Conservation (phyloP, 1,140 invertebrate genomes). For the Homarus americanus region DNA sequence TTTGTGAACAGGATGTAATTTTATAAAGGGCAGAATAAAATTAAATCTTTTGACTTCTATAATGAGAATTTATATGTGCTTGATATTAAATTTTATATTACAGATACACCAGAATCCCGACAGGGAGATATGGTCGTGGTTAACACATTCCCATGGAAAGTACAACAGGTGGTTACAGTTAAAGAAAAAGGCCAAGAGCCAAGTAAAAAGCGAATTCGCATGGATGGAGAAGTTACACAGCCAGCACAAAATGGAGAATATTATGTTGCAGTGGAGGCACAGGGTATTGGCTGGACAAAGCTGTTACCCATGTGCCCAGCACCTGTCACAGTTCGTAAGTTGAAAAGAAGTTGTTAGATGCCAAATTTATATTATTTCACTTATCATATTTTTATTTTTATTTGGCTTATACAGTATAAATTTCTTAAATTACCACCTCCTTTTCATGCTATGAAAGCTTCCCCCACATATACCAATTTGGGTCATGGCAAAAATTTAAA, state of each 20-base stretch:
- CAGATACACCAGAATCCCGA: background rate
- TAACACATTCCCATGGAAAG: conserved; percentile 49
- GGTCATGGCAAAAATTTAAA: no score
- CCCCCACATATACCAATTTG: no score
- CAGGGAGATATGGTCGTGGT: conserved; percentile 12
- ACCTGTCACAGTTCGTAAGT: conserved; percentile 44
- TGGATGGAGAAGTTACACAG: conserved; percentile 22
- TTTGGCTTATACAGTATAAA: no score
- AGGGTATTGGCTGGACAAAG: conserved; percentile 50
- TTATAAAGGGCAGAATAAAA: no score
- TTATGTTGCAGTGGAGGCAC: conserved; percentile 42
- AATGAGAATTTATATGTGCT: background rate
- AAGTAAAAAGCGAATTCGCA: conserved; percentile 8
- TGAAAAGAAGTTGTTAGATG: background rate
- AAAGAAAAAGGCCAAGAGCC: conserved; percentile 13
- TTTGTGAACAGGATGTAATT: no score
- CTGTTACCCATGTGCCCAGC: background rate
- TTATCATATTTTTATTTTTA: no score
- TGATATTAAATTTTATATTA: background rate
- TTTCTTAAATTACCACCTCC: no score
- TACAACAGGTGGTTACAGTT: conserved; percentile 21
- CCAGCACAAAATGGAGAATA: background rate
- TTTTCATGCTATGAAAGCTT: no score
- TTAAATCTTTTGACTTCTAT: no score
- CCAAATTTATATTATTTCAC: no score